Percentiles rank a stretch among this genome's conserved stretches.
phyloP scores from a whole-genome alignment of 92 coral and sea anemone species.

The Galaxea fascicularis region DNA sequence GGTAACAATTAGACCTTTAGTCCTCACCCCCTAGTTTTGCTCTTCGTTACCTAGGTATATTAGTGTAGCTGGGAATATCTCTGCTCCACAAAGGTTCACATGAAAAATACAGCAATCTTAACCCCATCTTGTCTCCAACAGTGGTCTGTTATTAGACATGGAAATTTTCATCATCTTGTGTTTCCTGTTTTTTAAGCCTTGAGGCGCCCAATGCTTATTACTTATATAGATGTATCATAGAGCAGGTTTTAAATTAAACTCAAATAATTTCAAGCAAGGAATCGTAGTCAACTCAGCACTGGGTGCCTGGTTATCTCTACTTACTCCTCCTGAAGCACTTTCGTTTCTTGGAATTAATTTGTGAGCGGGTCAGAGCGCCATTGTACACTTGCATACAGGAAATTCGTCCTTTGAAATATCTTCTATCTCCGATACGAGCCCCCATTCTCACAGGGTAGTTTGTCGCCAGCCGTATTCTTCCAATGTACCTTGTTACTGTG shows the following conservation, averaged over 20 bases:
- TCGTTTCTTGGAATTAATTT: slow-evolving; percentile 43
- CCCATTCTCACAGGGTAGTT: slow-evolving; percentile 69
- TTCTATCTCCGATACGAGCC: slow-evolving; percentile 61
- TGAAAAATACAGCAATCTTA: too few species aligned
- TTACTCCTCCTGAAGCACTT: slow-evolving; percentile 62
- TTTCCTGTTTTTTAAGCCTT: too few species aligned
- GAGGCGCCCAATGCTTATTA: too few species aligned
- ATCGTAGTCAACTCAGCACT: background rate
- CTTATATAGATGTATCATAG: background rate
- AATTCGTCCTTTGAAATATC: slow-evolving; percentile 69
- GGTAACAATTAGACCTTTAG: too few species aligned
- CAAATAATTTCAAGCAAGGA: background rate
- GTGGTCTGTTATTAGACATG: too few species aligned
- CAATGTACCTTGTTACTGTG: slow-evolving; percentile 44
- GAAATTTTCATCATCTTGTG: too few species aligned
- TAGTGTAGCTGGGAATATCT: too few species aligned
- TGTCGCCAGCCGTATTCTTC: slow-evolving; percentile 56
- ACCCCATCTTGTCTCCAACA: too few species aligned
- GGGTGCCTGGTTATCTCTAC: background rate
- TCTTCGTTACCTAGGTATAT: too few species aligned
- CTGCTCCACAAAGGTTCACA: too few species aligned
- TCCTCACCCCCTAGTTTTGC: too few species aligned
- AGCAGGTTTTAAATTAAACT: background rate
- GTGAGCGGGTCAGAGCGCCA: slow-evolving; percentile 34
- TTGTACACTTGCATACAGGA: slow-evolving; percentile 72